Evolutionary conservation across 2,113 vertebrate genomes (phyloP).

Genomic region (Melanostigma gelatinosum): DNA sequence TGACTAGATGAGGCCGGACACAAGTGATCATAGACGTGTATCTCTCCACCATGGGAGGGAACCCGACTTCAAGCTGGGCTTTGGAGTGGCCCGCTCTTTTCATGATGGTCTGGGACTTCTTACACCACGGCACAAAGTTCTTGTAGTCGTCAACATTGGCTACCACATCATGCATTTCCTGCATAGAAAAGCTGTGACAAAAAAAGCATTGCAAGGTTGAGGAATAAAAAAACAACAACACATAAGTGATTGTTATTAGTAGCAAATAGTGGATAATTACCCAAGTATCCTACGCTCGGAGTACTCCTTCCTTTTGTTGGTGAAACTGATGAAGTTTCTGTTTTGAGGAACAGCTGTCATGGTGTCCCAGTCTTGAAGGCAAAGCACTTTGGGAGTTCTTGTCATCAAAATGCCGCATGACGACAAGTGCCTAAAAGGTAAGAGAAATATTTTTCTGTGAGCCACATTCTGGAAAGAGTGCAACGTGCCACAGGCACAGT

Average conservation of each 20-base stretch:
- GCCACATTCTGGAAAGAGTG: conserved; percentile 46
- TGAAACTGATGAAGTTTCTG: conserved; percentile 90
- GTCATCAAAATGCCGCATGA: conserved; percentile 85
- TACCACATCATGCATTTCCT: conserved; percentile 96
- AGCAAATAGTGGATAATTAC: conserved; percentile 73
- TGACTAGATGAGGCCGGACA: conserved; percentile 93
- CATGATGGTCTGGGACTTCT: conserved; percentile 90
- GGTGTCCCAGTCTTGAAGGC: conserved; percentile 65
- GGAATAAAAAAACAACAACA: not conserved
- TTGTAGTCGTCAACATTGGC: conserved; percentile 96
- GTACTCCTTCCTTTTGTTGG: conserved; percentile 94
- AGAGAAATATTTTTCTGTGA: conserved; percentile 26
- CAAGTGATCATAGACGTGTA: conserved; percentile 94
- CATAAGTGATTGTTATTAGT: not conserved
- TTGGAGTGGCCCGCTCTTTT: conserved; percentile 88
- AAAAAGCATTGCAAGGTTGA: not conserved
- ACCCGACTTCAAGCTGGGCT: conserved; percentile 94
- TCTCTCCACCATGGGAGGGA: conserved; percentile 90
- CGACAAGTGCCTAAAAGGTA: conserved; percentile 81
- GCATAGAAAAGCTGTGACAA: conserved; percentile 90
- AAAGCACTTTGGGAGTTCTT: conserved; percentile 72
- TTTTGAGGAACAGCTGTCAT: conserved; percentile 68
- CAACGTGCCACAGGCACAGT: not conserved
- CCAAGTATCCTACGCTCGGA: conserved; percentile 94
- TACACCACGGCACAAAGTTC: conserved; percentile 95